Base-by-base conservation (phyloP, 2,113 vertebrate genomes). In the Antennarius striatus region DNA sequence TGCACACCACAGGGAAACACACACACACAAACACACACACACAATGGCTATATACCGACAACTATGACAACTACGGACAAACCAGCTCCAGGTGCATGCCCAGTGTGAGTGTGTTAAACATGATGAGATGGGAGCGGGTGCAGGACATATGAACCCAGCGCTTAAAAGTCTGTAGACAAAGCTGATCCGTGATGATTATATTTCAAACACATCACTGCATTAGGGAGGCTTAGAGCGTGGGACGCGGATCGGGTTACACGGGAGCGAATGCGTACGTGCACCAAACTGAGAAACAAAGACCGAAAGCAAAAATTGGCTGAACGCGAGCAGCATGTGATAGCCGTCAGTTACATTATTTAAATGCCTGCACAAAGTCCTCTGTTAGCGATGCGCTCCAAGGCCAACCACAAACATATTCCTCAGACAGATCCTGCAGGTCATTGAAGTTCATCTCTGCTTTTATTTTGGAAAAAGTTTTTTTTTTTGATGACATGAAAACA, bases 121-220 rank as follows among this genome's bases (percentile, higher is more conserved):
- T 15, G 48, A 68, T 22, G 39, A 28, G 22, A 59, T 7, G 13
- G 4, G 32, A 36, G 15, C 10, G 3, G 1, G 45, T 15, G 47
- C 28, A 28, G 48, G 64, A 67, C 47, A 70, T 16, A 40, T 36
- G 51, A 71, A 47, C 28, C 14, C 11, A 14, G 56, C 10, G 46
- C 17, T 74, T 63, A 15, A 52, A 29, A 12, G 40, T 51, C 51
- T 58, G 48, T 0, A 65, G 13, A 47, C 28, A 61, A 63, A 58
- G 17, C 30, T 51, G 63, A 67, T 68, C 61, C 60, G 12, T 28
- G 46, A 57, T 59, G 56, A 70, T 68, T 45, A 49, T 40, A 36
- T 56, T 51, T 63, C 66, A 56, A 71, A 47, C 36, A 57, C 39
- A 60, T 5, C 42, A 29, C 54, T 43, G 15, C 29, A 28, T 60